Percentiles rank a stretch among this genome's conserved stretches.
Conservation (phyloP, 2,888 invertebrate genomes). For the Acleris holmiana region DNA sequence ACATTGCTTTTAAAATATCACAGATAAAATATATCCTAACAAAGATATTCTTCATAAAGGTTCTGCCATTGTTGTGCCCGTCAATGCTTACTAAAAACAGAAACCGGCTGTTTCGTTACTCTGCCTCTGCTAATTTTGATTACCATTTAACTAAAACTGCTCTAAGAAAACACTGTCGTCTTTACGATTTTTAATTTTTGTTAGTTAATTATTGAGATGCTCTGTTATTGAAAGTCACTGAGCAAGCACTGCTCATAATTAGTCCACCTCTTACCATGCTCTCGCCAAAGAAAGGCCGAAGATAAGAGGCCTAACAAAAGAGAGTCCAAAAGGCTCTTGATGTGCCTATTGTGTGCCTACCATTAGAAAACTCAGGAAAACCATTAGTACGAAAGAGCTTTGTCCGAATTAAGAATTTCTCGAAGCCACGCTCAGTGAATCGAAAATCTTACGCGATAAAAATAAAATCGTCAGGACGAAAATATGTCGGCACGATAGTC, state of each 20-base stretch:
- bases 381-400: constrained; percentile 25
- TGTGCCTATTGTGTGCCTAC: constrained; percentile 18
- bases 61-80: no score
- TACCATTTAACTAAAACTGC: no score
- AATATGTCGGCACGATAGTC: constrained; percentile 14
- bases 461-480: constrained; percentile 17
- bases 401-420: constrained; percentile 27
- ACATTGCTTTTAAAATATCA: no score
- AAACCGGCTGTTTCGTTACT: no score
- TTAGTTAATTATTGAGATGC: no score
- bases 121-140: no score
- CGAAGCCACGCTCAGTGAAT: constrained; percentile 9
- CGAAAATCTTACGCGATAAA: constrained; percentile 26
- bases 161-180: no score
- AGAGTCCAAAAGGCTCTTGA: constrained; percentile 22
- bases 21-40: no score
- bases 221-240: no score
- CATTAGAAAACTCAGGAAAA: constrained; percentile 29
- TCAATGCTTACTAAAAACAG: no score
- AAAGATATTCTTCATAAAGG: no score
- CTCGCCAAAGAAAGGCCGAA: constrained; percentile 14
- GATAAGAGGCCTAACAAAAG: constrained; percentile 31
- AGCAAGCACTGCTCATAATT: constrained; percentile 4
- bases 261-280: neutral
- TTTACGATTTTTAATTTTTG: no score